Percentiles rank a stretch among this genome's conserved stretches.
Conservation (phyloP, 2,888 invertebrate genomes). For the Trissoscelio sp. region DNA sequence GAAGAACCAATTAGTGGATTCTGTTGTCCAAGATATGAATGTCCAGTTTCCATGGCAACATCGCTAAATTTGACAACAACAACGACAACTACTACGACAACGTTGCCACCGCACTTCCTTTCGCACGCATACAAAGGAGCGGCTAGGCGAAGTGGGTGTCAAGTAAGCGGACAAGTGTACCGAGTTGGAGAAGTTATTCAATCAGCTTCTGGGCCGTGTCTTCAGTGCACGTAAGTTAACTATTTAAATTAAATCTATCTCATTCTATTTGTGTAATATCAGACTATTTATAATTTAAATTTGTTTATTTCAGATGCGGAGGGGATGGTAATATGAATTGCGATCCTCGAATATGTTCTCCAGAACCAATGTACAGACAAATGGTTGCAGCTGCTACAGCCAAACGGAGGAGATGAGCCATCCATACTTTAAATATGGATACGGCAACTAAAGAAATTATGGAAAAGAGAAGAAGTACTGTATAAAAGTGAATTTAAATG, state of each 20-base stretch:
- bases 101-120: conserved; percentile 92
- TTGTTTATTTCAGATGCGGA: conserved; percentile 89
- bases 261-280: not conserved
- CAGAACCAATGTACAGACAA: conserved; percentile 94
- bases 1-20: conserved; percentile 96
- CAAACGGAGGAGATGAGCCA: conserved; percentile 88
- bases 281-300: not conserved
- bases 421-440: conserved; percentile 47
- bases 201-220: conserved; percentile 95
- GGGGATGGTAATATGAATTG: conserved; percentile 97
- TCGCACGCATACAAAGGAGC: conserved; percentile 91
- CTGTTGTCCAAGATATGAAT: conserved; percentile 97
- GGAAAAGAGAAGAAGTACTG: conserved; percentile 73
- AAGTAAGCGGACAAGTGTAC: conserved; percentile 93
- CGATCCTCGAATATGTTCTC: conserved; percentile 94
- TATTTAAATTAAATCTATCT: not conserved
- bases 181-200: conserved; percentile 93
- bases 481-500: conserved; percentile 80
- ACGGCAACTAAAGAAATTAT: conserved; percentile 66
- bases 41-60: conserved; percentile 94
- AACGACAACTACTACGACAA: conserved; percentile 93
- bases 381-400: conserved; percentile 94
- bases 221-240: conserved; percentile 95
- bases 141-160: conserved; percentile 91
- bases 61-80: conserved; percentile 93